A percentile compares a stretch with the other conserved stretches of the same genome.
phyloP scores from a whole-genome alignment of 2,888 invertebrate species.

The Drosophila atripex region DNA sequence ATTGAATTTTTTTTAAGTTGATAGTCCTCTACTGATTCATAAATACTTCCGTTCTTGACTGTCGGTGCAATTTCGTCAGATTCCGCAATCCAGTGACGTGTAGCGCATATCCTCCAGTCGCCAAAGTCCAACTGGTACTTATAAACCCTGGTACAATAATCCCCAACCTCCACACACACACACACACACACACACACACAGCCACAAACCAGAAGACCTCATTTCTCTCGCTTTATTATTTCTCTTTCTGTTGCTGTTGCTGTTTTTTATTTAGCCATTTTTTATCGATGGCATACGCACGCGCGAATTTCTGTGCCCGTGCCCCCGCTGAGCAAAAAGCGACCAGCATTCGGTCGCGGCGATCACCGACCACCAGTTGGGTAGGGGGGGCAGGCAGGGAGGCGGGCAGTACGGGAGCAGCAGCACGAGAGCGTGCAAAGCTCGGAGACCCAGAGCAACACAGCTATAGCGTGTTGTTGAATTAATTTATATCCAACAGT shows the following conservation, averaged over 20 bases:
- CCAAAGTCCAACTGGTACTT: slow-evolving; percentile 37
- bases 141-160: slow-evolving; percentile 30
- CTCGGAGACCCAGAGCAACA: slow-evolving; percentile 44
- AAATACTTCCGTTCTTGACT: neutral
- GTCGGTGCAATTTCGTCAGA: slow-evolving; percentile 45
- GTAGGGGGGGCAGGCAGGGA: neutral
- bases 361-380: slow-evolving; percentile 32
- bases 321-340: slow-evolving; percentile 72
- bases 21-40: slow-evolving; percentile 15
- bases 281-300: slow-evolving; percentile 80
- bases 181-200: slow-evolving; percentile 14
- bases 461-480: slow-evolving; percentile 81
- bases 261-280: slow-evolving; percentile 73
- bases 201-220: slow-evolving; percentile 61
- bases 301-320: slow-evolving; percentile 79
- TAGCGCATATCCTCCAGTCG: slow-evolving; percentile 63
- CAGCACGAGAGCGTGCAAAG: slow-evolving; percentile 53
- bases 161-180: slow-evolving; percentile 21
- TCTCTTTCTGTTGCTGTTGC: slow-evolving; percentile 54
- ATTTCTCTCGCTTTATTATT: slow-evolving; percentile 60
- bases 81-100: slow-evolving; percentile 23
- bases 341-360: slow-evolving; percentile 60
- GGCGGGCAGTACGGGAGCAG: slow-evolving; percentile 25
- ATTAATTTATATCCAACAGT: slow-evolving; percentile 83
- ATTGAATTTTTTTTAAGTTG: slow-evolving; percentile 5